These are phyloP conservation scores for Poicephalus gulielmi DNA, from an alignment of 2,113 vertebrate genomes.

Conservation along the genomic window DNA sequence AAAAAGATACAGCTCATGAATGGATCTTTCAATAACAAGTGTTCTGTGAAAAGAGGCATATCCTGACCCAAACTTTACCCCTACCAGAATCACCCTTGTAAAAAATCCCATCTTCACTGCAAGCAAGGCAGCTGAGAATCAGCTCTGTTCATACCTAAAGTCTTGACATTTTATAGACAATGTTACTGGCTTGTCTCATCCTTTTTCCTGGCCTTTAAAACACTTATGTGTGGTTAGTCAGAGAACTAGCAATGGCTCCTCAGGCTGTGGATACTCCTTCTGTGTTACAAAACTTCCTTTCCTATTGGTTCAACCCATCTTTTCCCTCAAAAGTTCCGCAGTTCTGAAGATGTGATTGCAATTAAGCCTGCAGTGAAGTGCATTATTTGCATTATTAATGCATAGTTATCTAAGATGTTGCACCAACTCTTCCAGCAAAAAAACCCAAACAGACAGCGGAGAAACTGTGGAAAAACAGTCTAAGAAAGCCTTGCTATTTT, in stretches of 20 bases:
- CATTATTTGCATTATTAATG: neutral
- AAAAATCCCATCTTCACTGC: neutral
- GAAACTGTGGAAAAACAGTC: neutral
- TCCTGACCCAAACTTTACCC: neutral
- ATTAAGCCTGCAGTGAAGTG: neutral
- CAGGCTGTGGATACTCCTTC: neutral
- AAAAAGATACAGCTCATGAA: neutral
- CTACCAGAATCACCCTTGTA: neutral
- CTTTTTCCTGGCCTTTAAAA: neutral
- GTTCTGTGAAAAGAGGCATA: neutral
- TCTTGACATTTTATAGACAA: neutral
- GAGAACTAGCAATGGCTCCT: neutral
- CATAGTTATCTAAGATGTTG: neutral
- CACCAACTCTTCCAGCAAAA: neutral
- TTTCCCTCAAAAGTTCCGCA: neutral
- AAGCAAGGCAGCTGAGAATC: neutral
- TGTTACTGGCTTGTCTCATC: neutral
- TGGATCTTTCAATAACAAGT: neutral
- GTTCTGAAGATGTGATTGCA: neutral
- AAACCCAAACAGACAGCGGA: neutral
- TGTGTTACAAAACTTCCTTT: neutral
- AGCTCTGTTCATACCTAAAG: neutral
- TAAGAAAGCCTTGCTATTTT: neutral
- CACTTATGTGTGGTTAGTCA: neutral
- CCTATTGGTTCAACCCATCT: neutral